These are phyloP conservation scores for Lithobates pipiens DNA, from an alignment of 2,797 vertebrate species.

Conservation along the genomic window DNA sequence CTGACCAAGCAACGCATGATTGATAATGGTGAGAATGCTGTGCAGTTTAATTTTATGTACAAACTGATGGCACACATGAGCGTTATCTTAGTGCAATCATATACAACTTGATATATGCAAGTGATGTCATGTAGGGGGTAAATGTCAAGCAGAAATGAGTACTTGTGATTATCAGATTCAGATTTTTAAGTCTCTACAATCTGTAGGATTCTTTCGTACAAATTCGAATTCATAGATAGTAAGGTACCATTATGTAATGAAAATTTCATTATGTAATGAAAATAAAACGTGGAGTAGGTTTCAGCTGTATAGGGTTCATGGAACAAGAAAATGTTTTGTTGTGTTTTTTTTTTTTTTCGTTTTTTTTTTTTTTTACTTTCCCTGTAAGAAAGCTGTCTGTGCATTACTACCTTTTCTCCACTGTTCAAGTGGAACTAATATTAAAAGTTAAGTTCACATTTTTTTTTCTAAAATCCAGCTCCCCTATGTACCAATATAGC, in stretches of 20 bases:
- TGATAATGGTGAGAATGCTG: slow-evolving; percentile 86
- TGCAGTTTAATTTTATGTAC: too few species aligned
- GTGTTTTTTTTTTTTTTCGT: too few species aligned
- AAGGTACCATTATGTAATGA: not conserved
- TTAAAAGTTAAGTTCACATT: too few species aligned
- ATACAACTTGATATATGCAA: not conserved
- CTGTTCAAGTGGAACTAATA: too few species aligned
- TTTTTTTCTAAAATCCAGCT: too few species aligned
- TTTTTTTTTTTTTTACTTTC: too few species aligned
- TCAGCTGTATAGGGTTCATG: not conserved
- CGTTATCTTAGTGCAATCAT: not conserved
- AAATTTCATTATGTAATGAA: not conserved
- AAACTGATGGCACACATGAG: not conserved
- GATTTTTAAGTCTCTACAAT: not conserved
- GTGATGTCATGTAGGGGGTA: not conserved
- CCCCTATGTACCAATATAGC: too few species aligned
- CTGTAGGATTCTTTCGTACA: not conserved
- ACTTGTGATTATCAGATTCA: not conserved
- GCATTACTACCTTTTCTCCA: too few species aligned
- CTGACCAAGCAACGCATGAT: slow-evolving; percentile 98
- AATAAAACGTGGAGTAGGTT: not conserved
- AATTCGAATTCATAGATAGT: not conserved
- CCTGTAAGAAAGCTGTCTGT: too few species aligned
- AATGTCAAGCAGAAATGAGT: not conserved
- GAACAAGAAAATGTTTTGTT: too few species aligned